Base-by-base conservation (phyloP, 2,888 invertebrate genomes). In the Lathronympha strigana region DNA sequence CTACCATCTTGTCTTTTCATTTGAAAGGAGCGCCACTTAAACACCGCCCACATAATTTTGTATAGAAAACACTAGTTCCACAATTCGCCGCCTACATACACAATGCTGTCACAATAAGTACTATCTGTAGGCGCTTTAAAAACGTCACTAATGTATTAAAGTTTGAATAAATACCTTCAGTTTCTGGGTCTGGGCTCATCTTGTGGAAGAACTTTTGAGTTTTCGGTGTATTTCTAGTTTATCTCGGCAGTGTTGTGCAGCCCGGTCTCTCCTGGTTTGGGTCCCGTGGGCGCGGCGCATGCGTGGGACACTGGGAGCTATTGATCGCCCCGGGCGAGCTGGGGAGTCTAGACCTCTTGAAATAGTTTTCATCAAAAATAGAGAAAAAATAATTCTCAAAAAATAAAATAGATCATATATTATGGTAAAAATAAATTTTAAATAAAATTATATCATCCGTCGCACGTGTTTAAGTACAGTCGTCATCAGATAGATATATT, bases 101-200 rank as follows among this genome's bases (percentile, higher is more conserved):
- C 53, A 64, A 60, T 23, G 9, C 60, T 36, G 64, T 53, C 28
- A 60, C 36, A 11, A 5, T 19, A 36, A 49, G 49, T 17, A 28
- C 31, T 23, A 28, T 40, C 9, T 38, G 17, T 47, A 9, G n/a
- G 9, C 19, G 38, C 21, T 49, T 15, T 6, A 2, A 61, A 47
- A 23, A 38, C 21, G 19, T 54, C 21, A 28, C 54, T 19, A 47
- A 47, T 28, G 4, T 38, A 17, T 21, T 36, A n/a, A 40, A 15
- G 28, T 40, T 31, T 25, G 1, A 19, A 61, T 31, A 77, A 79
- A 70, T 80, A 90, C 90, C 85, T 78, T 86, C 87, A 43, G 78
- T 70, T 68, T 89, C 87, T 58, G 82, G 74, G 67, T 88, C 87
- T 0, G 89, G 79, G 68, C 83, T 83, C 84, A 88, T 87, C 75